A percentile compares a stretch with the other conserved stretches of the same genome.
phyloP scores from a whole-genome alignment of 2,113 vertebrate species.

The Anolis sagrei region DNA sequence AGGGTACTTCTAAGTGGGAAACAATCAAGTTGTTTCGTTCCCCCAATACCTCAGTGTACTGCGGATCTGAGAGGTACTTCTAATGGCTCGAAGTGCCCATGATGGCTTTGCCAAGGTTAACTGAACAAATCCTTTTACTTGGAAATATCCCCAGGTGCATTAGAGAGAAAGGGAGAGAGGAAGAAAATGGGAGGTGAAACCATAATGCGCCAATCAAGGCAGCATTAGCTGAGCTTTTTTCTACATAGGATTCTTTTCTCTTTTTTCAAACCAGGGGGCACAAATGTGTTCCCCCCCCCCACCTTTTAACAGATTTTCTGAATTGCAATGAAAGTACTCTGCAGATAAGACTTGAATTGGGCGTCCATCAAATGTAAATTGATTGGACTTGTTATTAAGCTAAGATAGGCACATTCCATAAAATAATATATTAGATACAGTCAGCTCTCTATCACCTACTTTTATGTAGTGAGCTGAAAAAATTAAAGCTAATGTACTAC shows the following conservation, averaged over 20 bases:
- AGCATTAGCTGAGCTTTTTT: conserved; percentile 7
- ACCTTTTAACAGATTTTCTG: not conserved
- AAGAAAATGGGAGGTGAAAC: conserved; percentile 43
- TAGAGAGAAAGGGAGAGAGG: conserved; percentile 29
- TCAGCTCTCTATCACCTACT: not conserved
- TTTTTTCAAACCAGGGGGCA: conserved; percentile 3
- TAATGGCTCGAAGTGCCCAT: not conserved
- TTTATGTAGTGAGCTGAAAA: not conserved
- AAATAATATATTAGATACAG: conserved; percentile 6
- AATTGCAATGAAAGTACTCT: accelerated
- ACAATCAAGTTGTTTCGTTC: conserved; percentile 3
- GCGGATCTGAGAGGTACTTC: conserved; percentile 42
- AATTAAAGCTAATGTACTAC: conserved; percentile 7
- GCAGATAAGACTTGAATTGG: not conserved
- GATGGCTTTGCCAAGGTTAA: conserved; percentile 14
- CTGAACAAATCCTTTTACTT: conserved; percentile 46
- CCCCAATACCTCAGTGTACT: not conserved
- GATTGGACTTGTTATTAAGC: not conserved
- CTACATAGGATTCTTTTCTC: conserved; percentile 41
- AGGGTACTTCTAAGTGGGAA: not conserved
- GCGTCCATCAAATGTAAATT: not conserved
- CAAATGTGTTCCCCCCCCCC: not conserved
- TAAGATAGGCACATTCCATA: not conserved
- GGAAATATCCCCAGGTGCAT: conserved; percentile 59
- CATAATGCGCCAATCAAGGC: not conserved